Conservation (phyloP, 2,888 invertebrate species). For the Bembecia ichneumoniformis region DNA sequence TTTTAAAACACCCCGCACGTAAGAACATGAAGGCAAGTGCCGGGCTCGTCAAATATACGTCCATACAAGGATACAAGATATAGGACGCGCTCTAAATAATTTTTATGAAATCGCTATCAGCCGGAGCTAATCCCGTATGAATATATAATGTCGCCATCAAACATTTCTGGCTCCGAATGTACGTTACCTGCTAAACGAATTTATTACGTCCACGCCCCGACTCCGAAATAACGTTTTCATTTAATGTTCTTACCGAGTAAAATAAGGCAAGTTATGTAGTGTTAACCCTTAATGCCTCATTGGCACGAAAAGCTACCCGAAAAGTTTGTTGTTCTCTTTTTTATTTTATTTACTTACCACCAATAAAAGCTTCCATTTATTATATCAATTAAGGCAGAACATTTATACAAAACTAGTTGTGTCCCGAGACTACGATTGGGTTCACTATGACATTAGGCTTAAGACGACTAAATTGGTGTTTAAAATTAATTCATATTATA, state of each 20-base stretch:
- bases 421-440: too few species aligned
- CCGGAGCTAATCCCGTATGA: constrained; percentile 8
- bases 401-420: too few species aligned
- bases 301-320: constrained; percentile 35
- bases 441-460: too few species aligned
- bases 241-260: constrained; percentile 44
- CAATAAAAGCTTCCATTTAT: too few species aligned
- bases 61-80: too few species aligned
- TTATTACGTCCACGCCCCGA: constrained; percentile 36
- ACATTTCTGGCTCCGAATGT: constrained; percentile 3
- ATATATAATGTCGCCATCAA: constrained; percentile 9
- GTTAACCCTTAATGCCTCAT: constrained; percentile 49
- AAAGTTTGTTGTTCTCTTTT: background rate
- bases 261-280: constrained; percentile 43
- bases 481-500: too few species aligned
- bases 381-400: too few species aligned
- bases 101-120: constrained; percentile 7
- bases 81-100: too few species aligned
- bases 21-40: too few species aligned
- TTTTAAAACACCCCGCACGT: too few species aligned
- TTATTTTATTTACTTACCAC: background rate
- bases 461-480: too few species aligned
- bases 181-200: constrained; percentile 17
- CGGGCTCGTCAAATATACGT: too few species aligned
- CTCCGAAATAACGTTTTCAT: constrained; percentile 46